Conservation (phyloP, 2,888 invertebrate species). For the Ornithoptera priamus region DNA sequence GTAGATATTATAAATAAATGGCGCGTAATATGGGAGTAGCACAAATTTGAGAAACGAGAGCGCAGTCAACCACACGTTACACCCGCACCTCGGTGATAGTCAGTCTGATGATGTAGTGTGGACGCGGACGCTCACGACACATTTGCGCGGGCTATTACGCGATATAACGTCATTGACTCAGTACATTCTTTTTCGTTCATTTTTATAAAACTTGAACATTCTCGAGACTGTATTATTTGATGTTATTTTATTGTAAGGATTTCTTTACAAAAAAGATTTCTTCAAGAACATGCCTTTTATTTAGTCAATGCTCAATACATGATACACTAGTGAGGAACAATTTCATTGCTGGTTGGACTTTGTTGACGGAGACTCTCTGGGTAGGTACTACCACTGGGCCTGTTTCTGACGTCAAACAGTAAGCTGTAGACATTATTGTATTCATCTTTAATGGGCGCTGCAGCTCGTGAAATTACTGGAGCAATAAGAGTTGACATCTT, state of each 20-base stretch:
- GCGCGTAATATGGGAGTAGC: constrained; percentile 29
- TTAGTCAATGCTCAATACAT: background rate
- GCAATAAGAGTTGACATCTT: no score
- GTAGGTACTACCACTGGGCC: no score
- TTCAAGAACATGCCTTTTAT: background rate
- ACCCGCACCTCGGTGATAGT: constrained; percentile 40
- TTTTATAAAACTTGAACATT: background rate
- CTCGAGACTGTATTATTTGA: background rate
- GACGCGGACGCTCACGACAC: constrained; percentile 17
- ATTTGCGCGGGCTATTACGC: constrained; percentile 14
- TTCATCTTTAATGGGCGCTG: no score
- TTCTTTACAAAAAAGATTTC: background rate
- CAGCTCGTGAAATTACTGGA: no score
- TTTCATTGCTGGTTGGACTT: no score
- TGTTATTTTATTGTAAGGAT: background rate
- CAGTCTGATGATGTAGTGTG: constrained; percentile 33
- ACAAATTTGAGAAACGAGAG: constrained; percentile 32
- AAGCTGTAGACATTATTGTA: no score
- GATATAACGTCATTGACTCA: background rate
- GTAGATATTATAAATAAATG: constrained; percentile 18
- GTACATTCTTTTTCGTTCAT: background rate
- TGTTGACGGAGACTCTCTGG: no score
- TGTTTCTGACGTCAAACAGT: no score
- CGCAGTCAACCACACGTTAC: constrained; percentile 35
- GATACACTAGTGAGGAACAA: background rate